These are phyloP conservation scores for Calcarius lapponicus DNA, from an alignment of 2,797 vertebrate species.

Conservation along the genomic window DNA sequence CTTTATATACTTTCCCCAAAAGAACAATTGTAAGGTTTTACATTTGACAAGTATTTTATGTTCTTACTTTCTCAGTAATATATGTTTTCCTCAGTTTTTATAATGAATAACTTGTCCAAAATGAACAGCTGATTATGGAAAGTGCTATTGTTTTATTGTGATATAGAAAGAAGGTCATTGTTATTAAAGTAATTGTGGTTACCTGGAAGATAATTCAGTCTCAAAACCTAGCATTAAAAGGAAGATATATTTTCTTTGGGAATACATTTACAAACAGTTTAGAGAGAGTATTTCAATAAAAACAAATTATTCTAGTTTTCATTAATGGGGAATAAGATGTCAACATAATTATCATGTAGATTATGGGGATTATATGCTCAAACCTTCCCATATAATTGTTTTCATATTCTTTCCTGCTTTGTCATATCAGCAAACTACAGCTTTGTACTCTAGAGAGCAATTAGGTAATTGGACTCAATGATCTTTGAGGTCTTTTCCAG, in stretches of 20 bases:
- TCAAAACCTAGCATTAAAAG: not conserved
- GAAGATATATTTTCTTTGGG: not conserved
- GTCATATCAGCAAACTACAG: not conserved
- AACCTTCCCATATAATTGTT: not conserved
- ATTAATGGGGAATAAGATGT: not conserved
- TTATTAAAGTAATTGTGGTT: not conserved
- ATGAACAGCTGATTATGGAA: not conserved
- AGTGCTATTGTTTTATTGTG: not conserved
- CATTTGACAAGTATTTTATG: not conserved
- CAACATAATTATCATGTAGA: not conserved
- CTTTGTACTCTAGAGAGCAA: not conserved
- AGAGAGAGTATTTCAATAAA: not conserved
- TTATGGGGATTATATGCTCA: not conserved
- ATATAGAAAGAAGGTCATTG: not conserved
- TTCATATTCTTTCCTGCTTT: not conserved
- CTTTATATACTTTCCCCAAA: not conserved
- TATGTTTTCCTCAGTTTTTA: not conserved
- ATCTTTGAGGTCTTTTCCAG: not conserved
- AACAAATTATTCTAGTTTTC: not conserved
- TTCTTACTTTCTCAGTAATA: not conserved
- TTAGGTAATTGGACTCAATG: not conserved
- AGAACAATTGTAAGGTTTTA: slow-evolving; percentile 13
- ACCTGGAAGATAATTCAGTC: not conserved
- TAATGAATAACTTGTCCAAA: not conserved
- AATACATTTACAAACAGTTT: not conserved